Conservation (phyloP, 2,113 vertebrate genomes). For the Eulacestoma nigropectus region DNA sequence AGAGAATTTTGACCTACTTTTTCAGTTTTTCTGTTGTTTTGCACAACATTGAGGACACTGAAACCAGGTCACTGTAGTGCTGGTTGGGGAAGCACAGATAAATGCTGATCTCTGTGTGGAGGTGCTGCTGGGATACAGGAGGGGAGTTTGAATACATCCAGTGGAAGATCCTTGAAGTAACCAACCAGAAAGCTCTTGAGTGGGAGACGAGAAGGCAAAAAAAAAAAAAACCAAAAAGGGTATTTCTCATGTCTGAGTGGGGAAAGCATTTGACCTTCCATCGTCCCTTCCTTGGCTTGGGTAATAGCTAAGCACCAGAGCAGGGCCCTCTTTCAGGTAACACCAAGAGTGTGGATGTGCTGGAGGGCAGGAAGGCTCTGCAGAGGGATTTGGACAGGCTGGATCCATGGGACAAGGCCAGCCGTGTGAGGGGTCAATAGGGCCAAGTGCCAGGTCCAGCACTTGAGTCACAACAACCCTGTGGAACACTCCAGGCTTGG, state of each 20-base stretch:
- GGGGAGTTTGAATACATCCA: not conserved
- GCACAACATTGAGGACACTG: not conserved
- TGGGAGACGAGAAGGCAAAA: not conserved
- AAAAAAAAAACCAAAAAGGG: not conserved
- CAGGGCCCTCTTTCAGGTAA: not conserved
- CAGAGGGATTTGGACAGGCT: not conserved
- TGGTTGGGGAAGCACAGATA: not conserved
- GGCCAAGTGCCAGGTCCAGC: rapidly evolving
- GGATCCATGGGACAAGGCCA: not conserved
- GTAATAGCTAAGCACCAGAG: not conserved
- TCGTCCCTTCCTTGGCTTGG: not conserved
- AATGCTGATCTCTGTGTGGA: not conserved
- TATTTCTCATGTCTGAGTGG: not conserved
- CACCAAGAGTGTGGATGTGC: not conserved
- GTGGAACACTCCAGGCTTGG: not conserved
- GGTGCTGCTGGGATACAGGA: not conserved
- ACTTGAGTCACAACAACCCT: not conserved
- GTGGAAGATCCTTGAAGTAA: not conserved
- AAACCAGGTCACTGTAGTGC: not conserved
- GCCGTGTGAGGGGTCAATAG: rapidly evolving
- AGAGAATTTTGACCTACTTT: slow-evolving; percentile 1
- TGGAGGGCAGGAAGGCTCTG: not conserved
- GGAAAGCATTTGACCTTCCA: not conserved
- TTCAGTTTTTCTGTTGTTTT: slow-evolving; percentile 7
- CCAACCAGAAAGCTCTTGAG: not conserved